Percentiles rank a stretch among this genome's conserved stretches.
Evolutionary conservation across 92 coral and sea anemone genomes (phyloP).

Genomic region (Actinernus sp.): DNA sequence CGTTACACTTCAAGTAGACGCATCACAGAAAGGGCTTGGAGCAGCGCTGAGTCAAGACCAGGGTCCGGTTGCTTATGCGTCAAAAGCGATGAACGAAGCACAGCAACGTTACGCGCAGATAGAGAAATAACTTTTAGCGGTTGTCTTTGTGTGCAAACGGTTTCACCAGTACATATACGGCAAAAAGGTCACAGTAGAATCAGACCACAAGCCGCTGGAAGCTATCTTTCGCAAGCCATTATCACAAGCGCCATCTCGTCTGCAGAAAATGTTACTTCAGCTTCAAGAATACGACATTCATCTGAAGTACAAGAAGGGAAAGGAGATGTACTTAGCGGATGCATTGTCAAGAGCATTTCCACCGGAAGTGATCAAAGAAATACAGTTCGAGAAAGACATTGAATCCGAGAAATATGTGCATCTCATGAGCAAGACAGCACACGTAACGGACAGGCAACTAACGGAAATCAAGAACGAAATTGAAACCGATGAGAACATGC

Average conservation of each 20-base stretch:
- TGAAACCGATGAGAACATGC: constrained; percentile 41
- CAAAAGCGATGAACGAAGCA: constrained; percentile 30
- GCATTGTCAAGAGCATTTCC: constrained; percentile 57
- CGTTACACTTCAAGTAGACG: constrained; percentile 42
- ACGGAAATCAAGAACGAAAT: too few species aligned
- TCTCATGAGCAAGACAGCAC: constrained; percentile 40
- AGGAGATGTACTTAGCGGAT: too few species aligned
- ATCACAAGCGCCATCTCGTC: too few species aligned
- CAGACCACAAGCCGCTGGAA: too few species aligned
- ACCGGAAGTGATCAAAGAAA: constrained; percentile 36
- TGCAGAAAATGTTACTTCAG: too few species aligned
- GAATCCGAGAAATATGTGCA: constrained; percentile 49
- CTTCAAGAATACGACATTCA: constrained; percentile 43
- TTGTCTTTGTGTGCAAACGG: constrained; percentile 45
- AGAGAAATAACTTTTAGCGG: constrained; percentile 56
- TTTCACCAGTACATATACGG: constrained; percentile 53
- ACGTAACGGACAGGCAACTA: too few species aligned
- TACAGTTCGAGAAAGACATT: constrained; percentile 48
- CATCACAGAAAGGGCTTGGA: too few species aligned
- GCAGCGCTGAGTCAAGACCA: too few species aligned
- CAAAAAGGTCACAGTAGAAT: constrained; percentile 26
- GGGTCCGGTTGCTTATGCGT: constrained; percentile 43
- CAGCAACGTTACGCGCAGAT: too few species aligned
- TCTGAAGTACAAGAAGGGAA: constrained; percentile 26
- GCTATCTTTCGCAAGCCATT: too few species aligned